Conservation (phyloP, 2,113 vertebrate species). For the Diglossa brunneiventris region DNA sequence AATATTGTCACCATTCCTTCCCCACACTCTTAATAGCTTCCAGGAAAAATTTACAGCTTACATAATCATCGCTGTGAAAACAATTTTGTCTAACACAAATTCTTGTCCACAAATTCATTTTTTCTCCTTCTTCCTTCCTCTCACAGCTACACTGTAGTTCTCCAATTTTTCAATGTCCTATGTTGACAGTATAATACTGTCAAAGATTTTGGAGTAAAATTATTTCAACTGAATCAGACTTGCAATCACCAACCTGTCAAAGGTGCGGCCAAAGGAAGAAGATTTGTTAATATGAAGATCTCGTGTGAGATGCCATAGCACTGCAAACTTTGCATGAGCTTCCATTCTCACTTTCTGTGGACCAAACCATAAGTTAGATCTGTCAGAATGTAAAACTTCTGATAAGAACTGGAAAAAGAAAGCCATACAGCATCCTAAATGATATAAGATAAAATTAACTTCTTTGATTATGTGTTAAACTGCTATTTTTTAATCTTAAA, state of each 20-base stretch:
- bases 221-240: background rate
- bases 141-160: background rate
- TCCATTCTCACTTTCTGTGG: slow-evolving; percentile 88
- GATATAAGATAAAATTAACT: background rate
- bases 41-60: background rate
- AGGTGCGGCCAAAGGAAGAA: slow-evolving; percentile 93
- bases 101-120: background rate
- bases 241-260: slow-evolving; percentile 88
- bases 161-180: background rate
- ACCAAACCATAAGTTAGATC: slow-evolving; percentile 10
- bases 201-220: background rate
- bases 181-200: background rate
- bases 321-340: slow-evolving; percentile 94
- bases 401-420: background rate
- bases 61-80: background rate
- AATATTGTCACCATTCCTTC: background rate
- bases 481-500: background rate
- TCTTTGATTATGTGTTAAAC: background rate
- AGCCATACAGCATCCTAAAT: background rate
- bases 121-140: background rate
- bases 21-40: background rate
- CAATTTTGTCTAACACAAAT: background rate
- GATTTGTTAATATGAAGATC: slow-evolving; percentile 96
- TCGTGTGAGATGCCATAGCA: slow-evolving; percentile 96
- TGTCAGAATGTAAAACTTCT: background rate